Conservation (phyloP, 2,113 vertebrate genomes). For the Phyllostomus hastatus region DNA sequence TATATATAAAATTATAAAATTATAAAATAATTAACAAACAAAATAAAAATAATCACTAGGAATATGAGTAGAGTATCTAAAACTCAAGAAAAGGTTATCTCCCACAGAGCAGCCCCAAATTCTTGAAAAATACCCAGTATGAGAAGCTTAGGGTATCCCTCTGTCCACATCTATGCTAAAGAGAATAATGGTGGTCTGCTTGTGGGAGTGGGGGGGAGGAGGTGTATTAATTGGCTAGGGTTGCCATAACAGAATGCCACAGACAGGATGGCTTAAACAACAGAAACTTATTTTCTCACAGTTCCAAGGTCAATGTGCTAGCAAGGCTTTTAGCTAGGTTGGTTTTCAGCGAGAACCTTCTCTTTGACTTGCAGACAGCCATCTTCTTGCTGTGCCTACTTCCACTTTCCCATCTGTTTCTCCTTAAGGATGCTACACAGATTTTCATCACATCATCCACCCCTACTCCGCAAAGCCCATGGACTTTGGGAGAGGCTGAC, state of each 20-base stretch:
- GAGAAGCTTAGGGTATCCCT: neutral
- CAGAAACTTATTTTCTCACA: neutral
- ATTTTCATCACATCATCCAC: neutral
- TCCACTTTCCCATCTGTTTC: neutral
- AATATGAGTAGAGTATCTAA: neutral
- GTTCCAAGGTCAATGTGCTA: neutral
- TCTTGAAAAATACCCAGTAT: neutral
- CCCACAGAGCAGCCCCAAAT: neutral
- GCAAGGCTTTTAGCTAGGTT: too few species aligned
- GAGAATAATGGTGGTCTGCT: neutral
- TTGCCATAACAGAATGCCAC: too few species aligned
- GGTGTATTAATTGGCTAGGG: neutral
- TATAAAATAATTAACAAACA: neutral
- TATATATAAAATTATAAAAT: too few species aligned
- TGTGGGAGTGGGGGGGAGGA: rapidly evolving
- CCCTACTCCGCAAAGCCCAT: neutral
- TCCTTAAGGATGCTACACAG: neutral
- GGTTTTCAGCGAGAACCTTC: neutral
- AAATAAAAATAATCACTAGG: neutral
- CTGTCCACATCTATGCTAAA: rapidly evolving
- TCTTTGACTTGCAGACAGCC: neutral
- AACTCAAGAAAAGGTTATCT: neutral
- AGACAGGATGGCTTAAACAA: neutral
- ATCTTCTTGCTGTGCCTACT: neutral
- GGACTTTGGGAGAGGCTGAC: neutral